phyloP scores from a whole-genome alignment of 1,140 invertebrate species.

The Drosophila parabipectinata region DNA sequence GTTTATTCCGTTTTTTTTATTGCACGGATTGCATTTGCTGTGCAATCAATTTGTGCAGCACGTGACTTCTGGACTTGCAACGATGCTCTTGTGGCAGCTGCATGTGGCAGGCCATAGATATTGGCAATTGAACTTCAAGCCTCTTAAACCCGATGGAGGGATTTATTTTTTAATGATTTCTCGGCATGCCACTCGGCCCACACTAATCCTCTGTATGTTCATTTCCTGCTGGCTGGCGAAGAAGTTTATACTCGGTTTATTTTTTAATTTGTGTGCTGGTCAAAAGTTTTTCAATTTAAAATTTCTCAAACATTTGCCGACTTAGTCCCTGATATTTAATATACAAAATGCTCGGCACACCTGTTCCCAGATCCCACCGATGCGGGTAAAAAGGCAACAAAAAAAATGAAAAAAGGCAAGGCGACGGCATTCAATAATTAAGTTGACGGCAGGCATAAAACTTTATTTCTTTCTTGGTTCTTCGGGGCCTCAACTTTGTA shows the following conservation, averaged over 20 bases:
- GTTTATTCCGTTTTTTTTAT: neutral
- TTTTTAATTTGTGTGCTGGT: constrained; percentile 73
- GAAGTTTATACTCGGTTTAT: constrained; percentile 68
- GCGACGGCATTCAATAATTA: constrained; percentile 73
- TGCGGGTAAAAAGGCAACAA: constrained; percentile 18
- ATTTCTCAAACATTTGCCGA: constrained; percentile 58
- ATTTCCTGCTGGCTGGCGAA: constrained; percentile 25
- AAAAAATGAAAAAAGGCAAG: constrained; percentile 27
- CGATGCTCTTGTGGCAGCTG: constrained; percentile 24
- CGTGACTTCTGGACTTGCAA: constrained; percentile 57
- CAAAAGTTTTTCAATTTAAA: constrained; percentile 82
- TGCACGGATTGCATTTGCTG: constrained; percentile 22
- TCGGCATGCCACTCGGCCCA: neutral
- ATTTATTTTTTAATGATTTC: constrained; percentile 31
- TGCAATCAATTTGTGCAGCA: constrained; percentile 59
- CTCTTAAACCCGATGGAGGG: constrained; percentile 35
- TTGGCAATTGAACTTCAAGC: constrained; percentile 51
- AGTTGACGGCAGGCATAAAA: constrained; percentile 68
- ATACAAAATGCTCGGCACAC: constrained; percentile 69
- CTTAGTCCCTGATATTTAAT: constrained; percentile 72
- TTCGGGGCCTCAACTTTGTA: constrained; percentile 19
- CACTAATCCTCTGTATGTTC: constrained; percentile 1
- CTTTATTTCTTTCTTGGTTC: constrained; percentile 44
- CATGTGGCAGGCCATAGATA: constrained; percentile 53
- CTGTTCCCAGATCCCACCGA: constrained; percentile 44